Evolutionary conservation across 2,797 vertebrate genomes (phyloP).

Genomic region (Zenarchopterus dispar): DNA sequence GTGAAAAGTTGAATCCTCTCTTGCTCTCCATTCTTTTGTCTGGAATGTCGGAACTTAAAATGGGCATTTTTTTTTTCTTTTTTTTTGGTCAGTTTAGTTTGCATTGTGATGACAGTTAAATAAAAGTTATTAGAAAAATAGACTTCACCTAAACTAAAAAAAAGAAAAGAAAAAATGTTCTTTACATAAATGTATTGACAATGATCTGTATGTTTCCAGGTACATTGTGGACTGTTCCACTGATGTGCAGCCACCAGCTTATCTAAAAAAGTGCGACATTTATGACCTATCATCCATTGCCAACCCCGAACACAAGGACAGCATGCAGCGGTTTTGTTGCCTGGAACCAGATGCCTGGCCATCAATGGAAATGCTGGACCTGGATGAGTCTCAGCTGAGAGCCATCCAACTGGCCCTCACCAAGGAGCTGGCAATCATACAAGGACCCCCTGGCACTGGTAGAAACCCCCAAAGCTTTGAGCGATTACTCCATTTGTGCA

Average conservation of each 20-base stretch:
- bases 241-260: constrained; percentile 83
- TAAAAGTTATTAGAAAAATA: too few relatives aligned
- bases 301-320: constrained; percentile 28
- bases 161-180: neutral
- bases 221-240: constrained; percentile 90
- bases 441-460: constrained; percentile 93
- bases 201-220: constrained; percentile 55
- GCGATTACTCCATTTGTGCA: constrained; percentile 2
- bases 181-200: neutral
- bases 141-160: neutral
- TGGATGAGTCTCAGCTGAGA: constrained; percentile 91
- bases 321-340: constrained; percentile 65
- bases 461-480: constrained; percentile 19
- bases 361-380: constrained; percentile 81
- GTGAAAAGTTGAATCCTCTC: too few relatives aligned
- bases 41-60: too few relatives aligned
- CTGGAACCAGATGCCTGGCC: constrained; percentile 85
- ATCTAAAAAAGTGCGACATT: constrained; percentile 72
- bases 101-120: too few relatives aligned
- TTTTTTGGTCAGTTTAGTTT: too few relatives aligned
- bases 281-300: constrained; percentile 82
- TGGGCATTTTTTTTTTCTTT: too few relatives aligned
- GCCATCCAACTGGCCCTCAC: constrained; percentile 90
- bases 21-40: too few relatives aligned
- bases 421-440: constrained; percentile 93